These are phyloP conservation scores for Scaptodrosophila lebanonensis DNA, from an alignment of 1,140 invertebrate genomes.

Conservation along the genomic window DNA sequence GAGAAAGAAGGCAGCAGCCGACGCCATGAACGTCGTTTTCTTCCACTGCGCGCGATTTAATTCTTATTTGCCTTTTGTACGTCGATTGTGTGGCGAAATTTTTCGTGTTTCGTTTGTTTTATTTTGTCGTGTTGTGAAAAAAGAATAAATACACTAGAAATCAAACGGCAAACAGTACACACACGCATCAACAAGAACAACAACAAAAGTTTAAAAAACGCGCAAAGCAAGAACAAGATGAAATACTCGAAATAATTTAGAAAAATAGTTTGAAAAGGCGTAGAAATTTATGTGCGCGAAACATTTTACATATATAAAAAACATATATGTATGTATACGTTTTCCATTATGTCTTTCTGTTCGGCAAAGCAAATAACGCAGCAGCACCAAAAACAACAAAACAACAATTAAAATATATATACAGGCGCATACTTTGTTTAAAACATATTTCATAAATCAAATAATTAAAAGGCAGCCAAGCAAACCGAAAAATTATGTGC, in stretches of 20 bases:
- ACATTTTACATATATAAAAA: too few species aligned
- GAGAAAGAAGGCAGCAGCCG: too few species aligned
- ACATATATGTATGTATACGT: too few species aligned
- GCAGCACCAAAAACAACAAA: constrained; percentile 6
- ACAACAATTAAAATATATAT: constrained; percentile 4
- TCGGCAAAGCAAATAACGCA: constrained; percentile 2
- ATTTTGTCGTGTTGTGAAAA: constrained; percentile 54
- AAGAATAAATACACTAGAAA: constrained; percentile 26
- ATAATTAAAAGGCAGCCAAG: neutral
- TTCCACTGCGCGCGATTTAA: constrained; percentile 61
- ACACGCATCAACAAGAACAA: constrained; percentile 14
- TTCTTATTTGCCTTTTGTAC: constrained; percentile 74
- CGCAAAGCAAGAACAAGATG: constrained; percentile 1
- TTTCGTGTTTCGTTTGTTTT: constrained; percentile 75
- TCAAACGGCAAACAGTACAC: constrained; percentile 28
- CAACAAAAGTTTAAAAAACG: too few species aligned
- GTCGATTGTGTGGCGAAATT: constrained; percentile 73
- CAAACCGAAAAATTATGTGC: constrained; percentile 1
- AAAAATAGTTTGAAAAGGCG: too few species aligned
- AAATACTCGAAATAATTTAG: too few species aligned
- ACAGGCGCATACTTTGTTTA: too few species aligned
- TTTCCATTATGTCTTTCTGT: constrained; percentile 1
- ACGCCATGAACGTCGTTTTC: constrained; percentile 37
- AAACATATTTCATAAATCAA: neutral
- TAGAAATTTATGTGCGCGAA: neutral